Base-by-base conservation (phyloP, 2,113 vertebrate species). In the Phyllopteryx taeniolatus region DNA sequence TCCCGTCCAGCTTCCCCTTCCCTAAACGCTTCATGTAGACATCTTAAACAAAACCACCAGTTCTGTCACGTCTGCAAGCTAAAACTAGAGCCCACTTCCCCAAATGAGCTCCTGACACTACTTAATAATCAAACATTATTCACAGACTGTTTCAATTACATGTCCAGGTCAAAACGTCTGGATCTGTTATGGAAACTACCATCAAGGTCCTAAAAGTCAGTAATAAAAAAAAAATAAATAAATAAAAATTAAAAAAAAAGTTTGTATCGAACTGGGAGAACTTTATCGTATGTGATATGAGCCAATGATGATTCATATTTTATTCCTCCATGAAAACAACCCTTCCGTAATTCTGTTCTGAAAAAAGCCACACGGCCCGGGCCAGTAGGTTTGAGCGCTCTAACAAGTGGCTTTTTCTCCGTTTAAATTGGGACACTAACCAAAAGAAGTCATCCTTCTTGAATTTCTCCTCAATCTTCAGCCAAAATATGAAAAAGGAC, bases 11-110 rank as follows among this genome's bases (percentile, higher is more conserved):
- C n/a, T 68, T 69, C 54, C 1, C 14, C 56, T 19, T 59, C 33
- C 62, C 44, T 59, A n/a, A 60, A 46, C 39, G 22, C 67, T 62
- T 73, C 54, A 67, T 46, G 68, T 56, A n/a, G 59, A 33, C 4
- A n/a, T 71, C 54, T 75, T 68, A 77, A 54, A 77, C 43, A 72
- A 71, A 80, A 73, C 7, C 59, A 67, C 17, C 47, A 33, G 61
- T 71, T 72, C 63, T 61, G 71, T 78, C 79, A 79, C 72, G 71
- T 63, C 59, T 56, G 46, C 33, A 62, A 46, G 22, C 74, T 84
- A 74, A 82, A 85, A 85, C 81, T 83, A 83, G 76, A 57, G 56
- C 22, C 35, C 8, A 31, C 33, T 42, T 54, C 51, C n/a, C 51
- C 74, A 68, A 88, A 74, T 70, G 59, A 81, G 83, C n/a, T 66